Evolutionary conservation across 2,113 vertebrate genomes (phyloP), one percentile per base, ranked within the genome.

Genomic region (Tylochromis polylepis): DNA sequence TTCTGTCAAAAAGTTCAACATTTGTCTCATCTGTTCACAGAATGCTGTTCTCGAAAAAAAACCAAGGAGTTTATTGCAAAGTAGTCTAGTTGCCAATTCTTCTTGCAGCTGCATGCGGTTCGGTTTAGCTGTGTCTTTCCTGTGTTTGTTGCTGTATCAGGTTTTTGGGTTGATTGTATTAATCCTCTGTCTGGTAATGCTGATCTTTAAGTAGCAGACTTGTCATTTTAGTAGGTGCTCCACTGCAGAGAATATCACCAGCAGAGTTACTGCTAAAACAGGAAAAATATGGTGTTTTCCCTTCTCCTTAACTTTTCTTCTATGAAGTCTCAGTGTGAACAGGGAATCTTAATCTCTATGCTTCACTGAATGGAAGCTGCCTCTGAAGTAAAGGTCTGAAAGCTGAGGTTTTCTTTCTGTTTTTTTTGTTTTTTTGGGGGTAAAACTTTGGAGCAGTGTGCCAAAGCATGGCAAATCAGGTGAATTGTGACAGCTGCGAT

Each of bases 401-500:
- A 84, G 87, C 65, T 86, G 87, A 85, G 51, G 78, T 57, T 82
- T 79, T 80, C 72, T 93, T 79, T 27, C 36, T 80, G 9, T 51
- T 20, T 18, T 18, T 46, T 72, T 16, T 1, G 16, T 46, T 70
- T 87, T 38, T 88, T 83, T 82, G 85, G n/a, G n/a, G n/a, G 82
- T 79, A 62, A 88, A 83, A 85, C 11, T 81, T 85, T 27, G 41
- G 6, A 24, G 59, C 51, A 0, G n/a, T 51, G 46, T 60, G 55
- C 56, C 22, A 72, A 72, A 82, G 79, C 58, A 57, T 60, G 38
- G 78, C 14, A 70, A 92, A 93, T 92, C 75, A 1, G 86, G 56
- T 59, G 18, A 70, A 86, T 86, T 83, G 88, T 84, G 83, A 59
- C 82, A 82, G 82, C 83, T 88, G 88, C 87, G 83, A 92, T 34